phyloP scores from a whole-genome alignment of 2,113 vertebrate genomes.

The Halichoeres trimaculatus region DNA sequence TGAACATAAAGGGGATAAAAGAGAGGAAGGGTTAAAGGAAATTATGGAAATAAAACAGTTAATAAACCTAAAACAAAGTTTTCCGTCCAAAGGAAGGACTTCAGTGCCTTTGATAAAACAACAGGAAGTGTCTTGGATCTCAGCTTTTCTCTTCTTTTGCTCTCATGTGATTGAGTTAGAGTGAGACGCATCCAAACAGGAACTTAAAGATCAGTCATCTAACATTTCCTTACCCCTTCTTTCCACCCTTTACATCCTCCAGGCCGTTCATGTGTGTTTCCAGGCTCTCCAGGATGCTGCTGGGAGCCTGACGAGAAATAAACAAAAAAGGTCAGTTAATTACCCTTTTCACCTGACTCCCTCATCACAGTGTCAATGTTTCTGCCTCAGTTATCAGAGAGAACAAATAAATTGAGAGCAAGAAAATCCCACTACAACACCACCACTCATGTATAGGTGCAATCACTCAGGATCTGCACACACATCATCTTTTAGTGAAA shows the following conservation, averaged over 20 bases:
- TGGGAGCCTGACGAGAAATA: constrained; percentile 87
- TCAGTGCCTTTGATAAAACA: constrained; percentile 12
- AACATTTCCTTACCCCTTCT: constrained; percentile 82
- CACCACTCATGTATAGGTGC: constrained; percentile 22
- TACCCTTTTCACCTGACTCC: background rate
- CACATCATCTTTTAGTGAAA: constrained; percentile 2
- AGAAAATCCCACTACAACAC: constrained; percentile 35
- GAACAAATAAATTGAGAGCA: background rate
- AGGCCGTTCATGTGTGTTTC: constrained; percentile 98
- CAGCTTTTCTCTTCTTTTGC: background rate
- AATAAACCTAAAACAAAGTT: constrained; percentile 5
- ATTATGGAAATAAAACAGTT: constrained; percentile 30
- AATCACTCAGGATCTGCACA: background rate
- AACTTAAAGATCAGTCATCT: background rate
- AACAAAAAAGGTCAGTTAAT: constrained; percentile 13
- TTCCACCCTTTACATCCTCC: constrained; percentile 89
- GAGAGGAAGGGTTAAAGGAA: constrained; percentile 71
- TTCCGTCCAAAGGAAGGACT: background rate
- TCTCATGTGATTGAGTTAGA: background rate
- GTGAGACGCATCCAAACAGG: background rate
- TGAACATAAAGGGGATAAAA: constrained; percentile 67
- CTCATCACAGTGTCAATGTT: background rate
- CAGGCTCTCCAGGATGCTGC: constrained; percentile 98
- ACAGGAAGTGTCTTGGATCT: background rate
- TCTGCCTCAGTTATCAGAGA: background rate